Evolutionary conservation across 2,797 vertebrate species (phyloP).

Genomic region (Siniperca undulata): DNA sequence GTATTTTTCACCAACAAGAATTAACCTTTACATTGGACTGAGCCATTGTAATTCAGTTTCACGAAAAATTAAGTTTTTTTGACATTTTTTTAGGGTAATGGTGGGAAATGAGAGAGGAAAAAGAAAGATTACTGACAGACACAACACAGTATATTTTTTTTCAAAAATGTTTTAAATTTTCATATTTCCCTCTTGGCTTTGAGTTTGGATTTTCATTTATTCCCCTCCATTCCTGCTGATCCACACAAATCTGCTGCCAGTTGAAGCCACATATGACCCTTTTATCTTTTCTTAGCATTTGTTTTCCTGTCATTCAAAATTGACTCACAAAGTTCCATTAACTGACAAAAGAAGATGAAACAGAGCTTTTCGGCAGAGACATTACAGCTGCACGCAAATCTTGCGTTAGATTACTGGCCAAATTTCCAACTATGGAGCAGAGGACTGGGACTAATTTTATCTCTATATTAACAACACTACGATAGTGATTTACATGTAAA

Average conservation of each 20-base stretch:
- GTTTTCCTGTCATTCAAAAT: neutral
- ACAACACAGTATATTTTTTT: neutral
- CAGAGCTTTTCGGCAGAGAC: neutral
- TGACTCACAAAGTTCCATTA: neutral
- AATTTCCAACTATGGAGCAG: neutral
- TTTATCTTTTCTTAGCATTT: conserved; percentile 11
- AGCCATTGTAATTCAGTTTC: neutral
- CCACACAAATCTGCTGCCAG: neutral
- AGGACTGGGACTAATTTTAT: neutral
- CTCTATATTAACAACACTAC: neutral
- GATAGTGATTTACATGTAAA: neutral
- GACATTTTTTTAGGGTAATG: neutral
- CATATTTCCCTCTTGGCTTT: conserved; percentile 1
- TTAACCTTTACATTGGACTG: neutral
- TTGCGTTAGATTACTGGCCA: neutral
- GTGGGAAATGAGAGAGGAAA: neutral
- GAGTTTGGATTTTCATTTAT: neutral
- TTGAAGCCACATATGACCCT: neutral
- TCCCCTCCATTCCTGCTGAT: neutral
- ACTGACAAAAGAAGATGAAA: neutral
- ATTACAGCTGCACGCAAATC: neutral
- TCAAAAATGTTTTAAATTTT: conserved; percentile 8
- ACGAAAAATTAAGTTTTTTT: neutral
- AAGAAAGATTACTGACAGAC: neutral
- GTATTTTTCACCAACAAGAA: neutral